phyloP scores from a whole-genome alignment of 2,888 invertebrate genomes.

The Andrena fulva region DNA sequence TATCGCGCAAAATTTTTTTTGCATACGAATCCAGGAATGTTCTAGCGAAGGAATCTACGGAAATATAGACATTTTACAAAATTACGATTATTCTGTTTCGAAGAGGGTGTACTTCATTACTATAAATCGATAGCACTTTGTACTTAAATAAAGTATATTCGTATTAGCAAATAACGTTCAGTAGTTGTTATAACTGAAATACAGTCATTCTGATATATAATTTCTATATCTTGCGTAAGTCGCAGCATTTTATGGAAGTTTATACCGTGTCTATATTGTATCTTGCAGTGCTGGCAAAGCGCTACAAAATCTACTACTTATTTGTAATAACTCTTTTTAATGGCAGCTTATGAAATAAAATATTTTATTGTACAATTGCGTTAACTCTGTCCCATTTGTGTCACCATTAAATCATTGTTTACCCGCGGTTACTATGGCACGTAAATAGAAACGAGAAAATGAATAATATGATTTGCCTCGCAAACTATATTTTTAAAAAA shows the following conservation, averaged over 20 bases:
- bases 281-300: constrained; percentile 37
- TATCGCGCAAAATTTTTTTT: not conserved
- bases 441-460: constrained; percentile 57
- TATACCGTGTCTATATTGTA: constrained; percentile 29
- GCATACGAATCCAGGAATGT: not conserved
- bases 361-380: constrained; percentile 70
- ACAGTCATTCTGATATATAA: constrained; percentile 42
- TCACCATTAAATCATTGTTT: constrained; percentile 44
- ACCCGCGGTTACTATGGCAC: constrained; percentile 61
- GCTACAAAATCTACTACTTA: constrained; percentile 56
- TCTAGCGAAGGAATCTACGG: constrained; percentile 4
- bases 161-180: constrained; percentile 22
- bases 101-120: constrained; percentile 4
- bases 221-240: constrained; percentile 41
- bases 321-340: constrained; percentile 68
- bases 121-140: constrained; percentile 48
- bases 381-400: constrained; percentile 25
- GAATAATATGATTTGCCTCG: constrained; percentile 22
- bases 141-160: constrained; percentile 56
- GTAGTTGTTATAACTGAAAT: constrained; percentile 40
- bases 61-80: not conserved
- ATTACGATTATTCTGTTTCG: not conserved
- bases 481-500: constrained; percentile 35
- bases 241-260: constrained; percentile 26
- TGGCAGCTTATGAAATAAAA: constrained; percentile 72